A percentile compares a stretch with the other conserved stretches of the same genome.
phyloP scores from a whole-genome alignment of 2,797 vertebrate genomes.

The Otolemur crassicaudatus region DNA sequence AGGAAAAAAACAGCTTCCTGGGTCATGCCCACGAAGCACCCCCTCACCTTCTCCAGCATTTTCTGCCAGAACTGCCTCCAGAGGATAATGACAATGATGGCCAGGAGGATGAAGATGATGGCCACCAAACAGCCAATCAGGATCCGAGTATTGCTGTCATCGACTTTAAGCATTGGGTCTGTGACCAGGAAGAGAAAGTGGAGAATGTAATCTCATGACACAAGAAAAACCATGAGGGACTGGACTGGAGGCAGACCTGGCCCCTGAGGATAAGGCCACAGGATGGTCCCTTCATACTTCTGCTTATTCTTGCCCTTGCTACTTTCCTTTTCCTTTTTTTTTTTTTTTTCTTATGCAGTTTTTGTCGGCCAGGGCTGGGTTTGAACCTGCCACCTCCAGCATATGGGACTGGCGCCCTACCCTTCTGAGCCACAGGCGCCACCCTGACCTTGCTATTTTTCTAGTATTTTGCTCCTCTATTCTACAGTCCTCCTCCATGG shows the following conservation, averaged over 20 bases:
- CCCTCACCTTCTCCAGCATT: slow-evolving; percentile 98
- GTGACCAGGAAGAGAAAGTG: not conserved
- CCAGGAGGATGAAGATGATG: slow-evolving; percentile 98
- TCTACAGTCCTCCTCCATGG: not conserved
- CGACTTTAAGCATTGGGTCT: slow-evolving; percentile 97
- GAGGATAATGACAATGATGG: slow-evolving; percentile 97
- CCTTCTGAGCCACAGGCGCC: too few species aligned
- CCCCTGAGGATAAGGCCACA: not conserved
- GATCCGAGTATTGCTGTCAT: slow-evolving; percentile 98
- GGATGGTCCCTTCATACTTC: too few species aligned
- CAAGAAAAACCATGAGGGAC: not conserved
- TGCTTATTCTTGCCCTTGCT: not conserved
- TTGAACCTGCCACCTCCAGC: too few species aligned
- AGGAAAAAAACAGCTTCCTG: not conserved
- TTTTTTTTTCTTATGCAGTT: too few species aligned
- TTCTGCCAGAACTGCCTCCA: slow-evolving; percentile 99
- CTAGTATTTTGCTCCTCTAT: not conserved
- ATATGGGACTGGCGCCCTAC: too few species aligned
- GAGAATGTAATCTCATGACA: not conserved
- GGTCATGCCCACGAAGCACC: accelerated
- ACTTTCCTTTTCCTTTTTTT: not conserved
- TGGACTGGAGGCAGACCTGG: not conserved
- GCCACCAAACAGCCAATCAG: slow-evolving; percentile 98
- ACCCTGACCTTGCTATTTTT: not conserved
- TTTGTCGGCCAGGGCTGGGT: too few species aligned